Base-by-base conservation (phyloP, 2,888 invertebrate species). In the Villa cingulata region DNA sequence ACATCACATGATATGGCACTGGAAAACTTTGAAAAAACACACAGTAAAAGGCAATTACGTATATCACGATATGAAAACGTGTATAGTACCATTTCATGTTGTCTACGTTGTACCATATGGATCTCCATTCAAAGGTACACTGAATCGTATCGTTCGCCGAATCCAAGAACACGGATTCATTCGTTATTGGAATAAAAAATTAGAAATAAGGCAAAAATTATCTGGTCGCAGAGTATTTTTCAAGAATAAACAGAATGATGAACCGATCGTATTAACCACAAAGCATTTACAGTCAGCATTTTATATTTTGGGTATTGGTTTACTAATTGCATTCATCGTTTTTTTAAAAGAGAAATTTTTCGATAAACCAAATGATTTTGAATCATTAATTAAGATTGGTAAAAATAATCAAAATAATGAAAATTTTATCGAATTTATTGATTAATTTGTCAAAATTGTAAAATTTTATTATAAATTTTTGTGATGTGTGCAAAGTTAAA, bases 41-140 rank as follows among this genome's bases (percentile, higher is more conserved):
- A 55, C 58, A 34, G 23, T 56, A 15, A 56, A 66, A 29, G 74
- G 74, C 0, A 68, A 70, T 37, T 71, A 73, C 0, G 37, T 74
- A 1, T 77, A 66, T 51, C 73, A 75, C 54, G 62, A 70, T 1
- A 70, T 74, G 57, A 53, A 57, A 10, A 70, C 72, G 27, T 76
- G 77, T 54, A 73, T 77, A 15, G 67, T 77, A 1, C 76, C 76
- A 0, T 75, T 74, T 57, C 70, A 70, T 17, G 70, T 74, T 1
- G 76, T 75, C 0, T 77, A 74, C 50, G 73, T 74, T 1, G 62
- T 75, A 12, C 70, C 72, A n/a, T 74, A 75, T 52, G 78, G 78
- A 2, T 76, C 77, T 29, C 76, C 77, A 0, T 77, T 74, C 57
- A 59, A 74, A 42, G 68, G 65, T 10, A 69, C 66, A 45, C 43